These are phyloP conservation scores for Gorsachius goisagi DNA, from an alignment of 2,113 vertebrate species.

Conservation along the genomic window DNA sequence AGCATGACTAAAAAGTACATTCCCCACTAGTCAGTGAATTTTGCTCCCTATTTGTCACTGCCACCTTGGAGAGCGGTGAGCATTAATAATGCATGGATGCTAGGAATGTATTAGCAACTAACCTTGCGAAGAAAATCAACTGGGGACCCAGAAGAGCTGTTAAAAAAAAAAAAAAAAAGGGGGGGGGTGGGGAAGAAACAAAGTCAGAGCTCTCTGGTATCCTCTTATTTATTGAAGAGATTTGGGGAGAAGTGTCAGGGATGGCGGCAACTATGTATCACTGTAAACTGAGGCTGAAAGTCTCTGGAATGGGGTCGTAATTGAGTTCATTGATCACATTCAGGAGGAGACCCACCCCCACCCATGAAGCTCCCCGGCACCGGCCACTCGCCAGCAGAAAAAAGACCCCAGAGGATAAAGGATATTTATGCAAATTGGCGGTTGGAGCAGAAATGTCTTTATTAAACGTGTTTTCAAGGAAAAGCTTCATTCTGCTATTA, in stretches of 20 bases:
- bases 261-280: conserved; percentile 76
- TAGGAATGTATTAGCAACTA: conserved; percentile 97
- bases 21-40: conserved; percentile 95
- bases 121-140: conserved; percentile 91
- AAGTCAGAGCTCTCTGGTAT: conserved; percentile 49
- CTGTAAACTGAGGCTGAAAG: conserved; percentile 66
- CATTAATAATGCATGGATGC: conserved; percentile 99
- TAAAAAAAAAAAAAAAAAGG: background rate
- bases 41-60: conserved; percentile 98
- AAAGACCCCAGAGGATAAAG: background rate
- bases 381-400: conserved; percentile 36
- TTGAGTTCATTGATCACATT: conserved; percentile 92
- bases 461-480: background rate
- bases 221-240: conserved; percentile 81
- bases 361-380: background rate
- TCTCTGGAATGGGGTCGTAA: conserved; percentile 80
- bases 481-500: background rate
- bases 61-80: conserved; percentile 91
- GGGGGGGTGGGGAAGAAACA: background rate
- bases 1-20: conserved; percentile 99
- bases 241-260: conserved; percentile 77
- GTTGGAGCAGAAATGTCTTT: background rate
- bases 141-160: conserved; percentile 79
- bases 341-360: background rate
- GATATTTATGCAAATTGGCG: background rate